Evolutionary conservation across 1,140 invertebrate species (phyloP), one percentile per base, ranked within the genome.

Genomic region (Cydia amplana): DNA sequence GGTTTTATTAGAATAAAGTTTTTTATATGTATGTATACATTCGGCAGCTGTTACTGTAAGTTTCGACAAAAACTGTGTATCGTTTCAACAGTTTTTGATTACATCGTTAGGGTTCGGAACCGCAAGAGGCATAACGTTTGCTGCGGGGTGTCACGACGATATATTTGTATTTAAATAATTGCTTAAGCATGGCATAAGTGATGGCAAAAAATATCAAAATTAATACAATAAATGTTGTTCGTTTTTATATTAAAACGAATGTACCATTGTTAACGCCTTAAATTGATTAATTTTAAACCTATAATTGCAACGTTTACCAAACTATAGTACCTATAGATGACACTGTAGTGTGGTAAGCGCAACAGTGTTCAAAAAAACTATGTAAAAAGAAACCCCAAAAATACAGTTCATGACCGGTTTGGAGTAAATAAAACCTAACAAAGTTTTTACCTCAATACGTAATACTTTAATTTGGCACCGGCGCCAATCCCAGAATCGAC

Each of bases 11-110:
- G 9, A 40, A 70, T 18, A 40, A 40, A 43, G 18, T 4, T 40
- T 70, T 70, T 70, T 70, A 25, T 25, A n/a, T n/a, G n/a, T n/a
- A n/a, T n/a, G n/a, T n/a, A 7, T 51, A 18, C 16, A 14, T 64
- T 36, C 32, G 9, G 32, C 32, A 40, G 28, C 32, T 76, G 78
- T 67, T 80, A 73, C 78, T 81, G 81, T 77, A 23, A 70, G 72
- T 73, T 60, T 20, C 82, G 32, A 70, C 36, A 40, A 70, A 40
- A 70, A 40, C 28, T 5, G 9, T 5, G 9, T n/a, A 36, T 14
- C 65, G 1, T 32, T 20, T 70, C 32, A 70, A 20, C 2, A 36
- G 28, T 28, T 60, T 23, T 49, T 43, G 49, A 36, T 63, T 32
- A 36, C 46, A 25, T 74, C 55, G 51, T 77, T 75, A 72, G 75